Conservation (phyloP, 2,113 vertebrate genomes). For the Esox niger region DNA sequence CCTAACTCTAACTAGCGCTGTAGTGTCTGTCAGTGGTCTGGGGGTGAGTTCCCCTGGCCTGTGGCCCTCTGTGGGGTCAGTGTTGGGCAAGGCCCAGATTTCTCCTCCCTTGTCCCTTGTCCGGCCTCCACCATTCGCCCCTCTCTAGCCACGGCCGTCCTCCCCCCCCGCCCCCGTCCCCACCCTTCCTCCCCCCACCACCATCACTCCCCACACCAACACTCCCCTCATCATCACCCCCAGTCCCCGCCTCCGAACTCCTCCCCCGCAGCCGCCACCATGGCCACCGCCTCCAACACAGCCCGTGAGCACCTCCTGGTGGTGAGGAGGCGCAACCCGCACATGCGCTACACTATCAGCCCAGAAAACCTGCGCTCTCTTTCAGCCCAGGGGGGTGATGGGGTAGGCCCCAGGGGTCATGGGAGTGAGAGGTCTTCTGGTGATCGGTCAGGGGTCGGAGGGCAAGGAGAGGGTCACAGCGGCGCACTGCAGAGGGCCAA, state of each 20-base stretch:
- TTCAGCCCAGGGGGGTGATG: slow-evolving; percentile 67
- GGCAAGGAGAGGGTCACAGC: slow-evolving; percentile 28
- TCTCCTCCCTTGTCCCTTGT: not conserved
- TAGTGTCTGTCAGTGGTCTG: too few species aligned
- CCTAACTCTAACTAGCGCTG: too few species aligned
- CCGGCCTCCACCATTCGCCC: slow-evolving; percentile 63
- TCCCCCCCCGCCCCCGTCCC: slow-evolving; percentile 47
- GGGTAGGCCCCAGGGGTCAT: not conserved
- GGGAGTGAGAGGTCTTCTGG: not conserved
- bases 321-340: slow-evolving; percentile 82
- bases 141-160: slow-evolving; percentile 63
- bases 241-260: slow-evolving; percentile 38
- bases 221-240: slow-evolving; percentile 28
- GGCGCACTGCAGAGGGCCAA: slow-evolving; percentile 86
- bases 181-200: slow-evolving; percentile 32
- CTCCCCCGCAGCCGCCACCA: slow-evolving; percentile 64
- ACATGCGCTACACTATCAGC: slow-evolving; percentile 86
- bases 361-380: slow-evolving; percentile 88
- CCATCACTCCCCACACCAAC: slow-evolving; percentile 22
- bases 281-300: slow-evolving; percentile 78
- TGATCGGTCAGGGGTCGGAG: slow-evolving; percentile 7
- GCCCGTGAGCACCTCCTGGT: slow-evolving; percentile 89
- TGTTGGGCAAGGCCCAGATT: not conserved
- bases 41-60: too few species aligned
- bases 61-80: not conserved